phyloP scores from a whole-genome alignment of 2,888 invertebrate genomes.

The Drosophila quinaria region DNA sequence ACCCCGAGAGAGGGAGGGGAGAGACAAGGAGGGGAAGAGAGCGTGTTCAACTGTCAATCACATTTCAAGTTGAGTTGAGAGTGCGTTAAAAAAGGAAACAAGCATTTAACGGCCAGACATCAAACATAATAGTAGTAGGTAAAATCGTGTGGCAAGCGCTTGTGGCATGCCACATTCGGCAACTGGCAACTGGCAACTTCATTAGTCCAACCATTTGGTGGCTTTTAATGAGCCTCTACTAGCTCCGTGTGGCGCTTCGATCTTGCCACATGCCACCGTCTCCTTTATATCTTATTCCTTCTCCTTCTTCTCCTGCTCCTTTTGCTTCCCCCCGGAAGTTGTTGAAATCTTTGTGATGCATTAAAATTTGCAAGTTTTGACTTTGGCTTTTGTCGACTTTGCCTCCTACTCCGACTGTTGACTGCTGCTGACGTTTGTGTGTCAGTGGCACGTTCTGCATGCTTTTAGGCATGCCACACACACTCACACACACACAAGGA shows the following conservation, averaged over 20 bases:
- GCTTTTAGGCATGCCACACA: constrained; percentile 58
- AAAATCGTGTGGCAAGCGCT: neutral
- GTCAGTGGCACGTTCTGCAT: constrained; percentile 75
- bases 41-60: constrained; percentile 76
- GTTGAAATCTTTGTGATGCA: constrained; percentile 77
- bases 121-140: constrained; percentile 39
- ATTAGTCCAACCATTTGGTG: constrained; percentile 14
- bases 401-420: constrained; percentile 15
- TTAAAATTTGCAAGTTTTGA: constrained; percentile 80
- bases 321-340: constrained; percentile 32
- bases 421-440: constrained; percentile 73
- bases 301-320: neutral
- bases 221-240: constrained; percentile 26
- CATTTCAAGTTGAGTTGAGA: constrained; percentile 32
- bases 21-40: constrained; percentile 7
- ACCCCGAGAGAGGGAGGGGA: neutral
- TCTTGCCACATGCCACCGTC: constrained; percentile 1
- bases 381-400: constrained; percentile 54
- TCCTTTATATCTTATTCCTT: neutral
- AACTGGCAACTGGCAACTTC: constrained; percentile 7
- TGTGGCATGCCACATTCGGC: constrained; percentile 11
- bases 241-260: constrained; percentile 8
- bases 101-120: constrained; percentile 62
- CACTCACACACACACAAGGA: constrained; percentile 19
- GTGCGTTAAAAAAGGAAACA: constrained; percentile 71